phyloP scores from a whole-genome alignment of 2,113 vertebrate genomes.

The Leptobrachium ailaonicum region DNA sequence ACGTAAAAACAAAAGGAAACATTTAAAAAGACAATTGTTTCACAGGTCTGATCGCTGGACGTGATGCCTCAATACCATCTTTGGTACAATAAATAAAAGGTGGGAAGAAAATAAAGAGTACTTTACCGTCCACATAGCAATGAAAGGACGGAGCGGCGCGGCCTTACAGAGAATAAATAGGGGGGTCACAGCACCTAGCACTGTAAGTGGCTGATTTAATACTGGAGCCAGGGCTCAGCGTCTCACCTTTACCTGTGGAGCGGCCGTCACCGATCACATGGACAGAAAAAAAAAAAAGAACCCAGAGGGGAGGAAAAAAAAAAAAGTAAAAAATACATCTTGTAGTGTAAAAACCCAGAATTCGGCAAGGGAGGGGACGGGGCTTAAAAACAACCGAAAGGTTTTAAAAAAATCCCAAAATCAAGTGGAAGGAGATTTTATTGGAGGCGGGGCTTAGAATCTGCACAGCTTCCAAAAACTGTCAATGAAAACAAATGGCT shows the following conservation, averaged over 20 bases:
- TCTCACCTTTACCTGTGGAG: conserved; percentile 29
- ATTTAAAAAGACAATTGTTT: conserved; percentile 49
- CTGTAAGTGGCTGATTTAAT: conserved; percentile 39
- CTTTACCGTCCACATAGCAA: conserved; percentile 45
- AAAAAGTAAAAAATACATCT: too few species aligned
- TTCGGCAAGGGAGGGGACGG: not conserved
- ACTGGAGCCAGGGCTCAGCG: conserved; percentile 47
- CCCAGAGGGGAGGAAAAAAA: too few species aligned
- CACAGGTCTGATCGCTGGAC: conserved; percentile 38
- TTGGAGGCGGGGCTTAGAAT: conserved; percentile 8
- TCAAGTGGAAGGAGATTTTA: not conserved
- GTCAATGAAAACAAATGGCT: conserved; percentile 27
- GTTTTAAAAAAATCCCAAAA: not conserved
- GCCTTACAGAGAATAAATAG: not conserved
- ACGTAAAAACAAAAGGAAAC: conserved; percentile 39
- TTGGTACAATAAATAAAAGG: conserved; percentile 73
- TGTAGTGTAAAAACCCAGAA: not conserved
- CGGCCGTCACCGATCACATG: conserved; percentile 11
- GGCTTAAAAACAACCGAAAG: not conserved
- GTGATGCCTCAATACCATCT: conserved; percentile 58
- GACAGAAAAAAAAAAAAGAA: not conserved
- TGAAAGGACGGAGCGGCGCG: not conserved
- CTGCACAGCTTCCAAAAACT: conserved; percentile 11
- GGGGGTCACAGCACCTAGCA: conserved; percentile 31
- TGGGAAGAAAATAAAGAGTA: conserved; percentile 31